Conservation (phyloP, 2,888 invertebrate species). For the Mellilla xanthometata region DNA sequence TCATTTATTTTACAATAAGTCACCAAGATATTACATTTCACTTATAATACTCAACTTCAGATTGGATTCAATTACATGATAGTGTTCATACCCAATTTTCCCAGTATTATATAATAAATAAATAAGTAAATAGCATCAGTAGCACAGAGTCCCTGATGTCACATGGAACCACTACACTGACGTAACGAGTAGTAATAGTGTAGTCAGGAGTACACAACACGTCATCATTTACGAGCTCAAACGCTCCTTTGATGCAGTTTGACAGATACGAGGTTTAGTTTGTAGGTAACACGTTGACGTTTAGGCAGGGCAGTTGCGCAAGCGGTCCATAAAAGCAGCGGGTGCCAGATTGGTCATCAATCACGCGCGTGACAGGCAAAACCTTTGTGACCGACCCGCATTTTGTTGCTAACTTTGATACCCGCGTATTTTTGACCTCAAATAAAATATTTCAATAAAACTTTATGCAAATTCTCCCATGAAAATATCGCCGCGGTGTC, state of each 20-base stretch:
- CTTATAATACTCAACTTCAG: no score
- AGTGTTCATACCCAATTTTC: no score
- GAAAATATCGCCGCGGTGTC: slow-evolving; percentile 4
- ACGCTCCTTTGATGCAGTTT: slow-evolving; percentile 4
- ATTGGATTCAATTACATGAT: no score
- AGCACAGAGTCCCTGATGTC: no score
- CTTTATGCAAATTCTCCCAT: slow-evolving; percentile 11
- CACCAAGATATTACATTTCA: no score
- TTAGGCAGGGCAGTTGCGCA: slow-evolving; percentile 49
- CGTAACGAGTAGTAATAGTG: no score
- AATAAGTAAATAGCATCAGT: no score
- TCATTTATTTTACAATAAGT: no score
- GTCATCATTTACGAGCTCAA: background rate
- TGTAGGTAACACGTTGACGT: slow-evolving; percentile 37
- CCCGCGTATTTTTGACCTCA: slow-evolving; percentile 47
- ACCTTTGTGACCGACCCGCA: slow-evolving; percentile 55
- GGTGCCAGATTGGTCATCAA: slow-evolving; percentile 56
- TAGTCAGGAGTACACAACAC: no score
- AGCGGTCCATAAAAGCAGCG: slow-evolving; percentile 51
- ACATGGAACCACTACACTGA: no score
- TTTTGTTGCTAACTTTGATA: slow-evolving; percentile 58
- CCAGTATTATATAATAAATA: no score
- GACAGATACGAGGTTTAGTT: slow-evolving; percentile 9
- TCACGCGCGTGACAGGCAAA: slow-evolving; percentile 68
- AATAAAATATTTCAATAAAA: slow-evolving; percentile 37